A percentile compares a stretch with the other conserved stretches of the same genome.
phyloP scores from a whole-genome alignment of 2,797 vertebrate genomes.

The Ispidina picta region DNA sequence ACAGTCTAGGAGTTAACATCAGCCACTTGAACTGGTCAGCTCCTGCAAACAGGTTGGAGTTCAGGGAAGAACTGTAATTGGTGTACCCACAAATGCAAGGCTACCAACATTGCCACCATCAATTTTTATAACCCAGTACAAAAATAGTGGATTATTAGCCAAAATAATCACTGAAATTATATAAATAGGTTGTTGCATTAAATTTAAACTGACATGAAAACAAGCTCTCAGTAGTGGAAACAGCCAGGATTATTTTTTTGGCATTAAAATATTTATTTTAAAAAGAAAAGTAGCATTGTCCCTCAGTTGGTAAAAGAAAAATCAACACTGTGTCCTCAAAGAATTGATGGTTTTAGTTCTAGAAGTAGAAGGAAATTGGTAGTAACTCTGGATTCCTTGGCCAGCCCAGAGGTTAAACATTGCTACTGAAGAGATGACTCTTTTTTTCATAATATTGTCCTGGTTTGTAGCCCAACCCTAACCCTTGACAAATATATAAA shows the following conservation, averaged over 20 bases:
- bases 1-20: not conserved
- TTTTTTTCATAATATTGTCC: not conserved
- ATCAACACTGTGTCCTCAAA: constrained; percentile 14
- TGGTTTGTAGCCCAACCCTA: not conserved
- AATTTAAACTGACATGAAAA: constrained; percentile 1
- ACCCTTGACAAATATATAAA: not conserved
- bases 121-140: not conserved
- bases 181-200: not conserved
- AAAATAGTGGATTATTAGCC: not conserved
- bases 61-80: not conserved
- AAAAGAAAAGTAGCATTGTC: not conserved
- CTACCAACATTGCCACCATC: not conserved
- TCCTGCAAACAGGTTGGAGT: not conserved
- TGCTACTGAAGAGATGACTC: not conserved
- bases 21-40: not conserved
- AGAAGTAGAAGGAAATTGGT: not conserved
- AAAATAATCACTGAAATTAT: not conserved
- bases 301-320: not conserved
- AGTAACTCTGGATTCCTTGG: not conserved
- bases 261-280: not conserved
- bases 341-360: not conserved
- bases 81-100: not conserved
- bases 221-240: not conserved
- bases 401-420: not conserved
- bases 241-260: not conserved